phyloP scores from a whole-genome alignment of 2,797 vertebrate species.

The Microchirus variegatus region DNA sequence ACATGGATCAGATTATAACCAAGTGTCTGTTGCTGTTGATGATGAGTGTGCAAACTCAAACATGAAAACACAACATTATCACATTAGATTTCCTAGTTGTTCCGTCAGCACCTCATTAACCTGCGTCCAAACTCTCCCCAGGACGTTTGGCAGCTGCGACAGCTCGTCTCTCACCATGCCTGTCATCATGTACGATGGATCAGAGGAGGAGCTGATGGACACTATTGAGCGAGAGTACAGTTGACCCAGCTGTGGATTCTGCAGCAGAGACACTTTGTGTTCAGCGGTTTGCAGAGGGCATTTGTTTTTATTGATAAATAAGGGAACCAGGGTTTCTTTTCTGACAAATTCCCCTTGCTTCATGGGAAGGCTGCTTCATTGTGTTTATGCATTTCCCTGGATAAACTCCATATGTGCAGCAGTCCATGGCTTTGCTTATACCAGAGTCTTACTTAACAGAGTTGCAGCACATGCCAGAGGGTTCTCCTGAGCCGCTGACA shows the following conservation, averaged over 20 bases:
- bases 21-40: neutral
- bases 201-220: slow-evolving; percentile 85
- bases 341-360: slow-evolving; percentile 30
- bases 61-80: neutral
- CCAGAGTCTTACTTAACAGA: slow-evolving; percentile 49
- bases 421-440: slow-evolving; percentile 8
- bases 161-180: slow-evolving; percentile 59
- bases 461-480: slow-evolving; percentile 23
- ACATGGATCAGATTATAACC: no score
- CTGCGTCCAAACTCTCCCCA: slow-evolving; percentile 41
- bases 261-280: neutral
- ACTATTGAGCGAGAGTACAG: slow-evolving; percentile 83
- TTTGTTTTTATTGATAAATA: neutral
- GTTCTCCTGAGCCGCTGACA: slow-evolving; percentile 24
- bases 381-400: slow-evolving; percentile 13
- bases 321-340: slow-evolving; percentile 30
- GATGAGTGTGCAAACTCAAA: neutral
- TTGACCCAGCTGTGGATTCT: slow-evolving; percentile 55
- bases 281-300: neutral
- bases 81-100: neutral
- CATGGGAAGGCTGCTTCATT: slow-evolving; percentile 16
- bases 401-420: slow-evolving; percentile 1
- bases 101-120: slow-evolving; percentile 12
- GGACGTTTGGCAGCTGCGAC: slow-evolving; percentile 55
- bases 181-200: slow-evolving; percentile 76